Conservation (phyloP, 2,888 invertebrate species). For the Sesia bembeciformis region DNA sequence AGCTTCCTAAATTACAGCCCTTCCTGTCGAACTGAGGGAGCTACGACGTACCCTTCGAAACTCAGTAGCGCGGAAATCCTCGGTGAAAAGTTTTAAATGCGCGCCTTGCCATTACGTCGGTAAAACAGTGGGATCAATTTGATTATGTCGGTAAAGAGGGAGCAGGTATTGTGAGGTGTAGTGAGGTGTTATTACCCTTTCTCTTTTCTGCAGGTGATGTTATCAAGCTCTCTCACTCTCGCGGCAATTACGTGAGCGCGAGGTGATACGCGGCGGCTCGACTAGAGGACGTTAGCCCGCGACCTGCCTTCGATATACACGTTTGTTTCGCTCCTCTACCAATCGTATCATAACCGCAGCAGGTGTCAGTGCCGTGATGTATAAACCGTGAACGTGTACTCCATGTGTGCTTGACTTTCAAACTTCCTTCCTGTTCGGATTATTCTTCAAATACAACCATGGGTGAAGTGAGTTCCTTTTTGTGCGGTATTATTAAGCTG, state of each 20-base stretch:
- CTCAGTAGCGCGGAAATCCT: conserved; percentile 58
- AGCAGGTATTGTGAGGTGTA: conserved; percentile 47
- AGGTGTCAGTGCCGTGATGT: conserved; percentile 55
- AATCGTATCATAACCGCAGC: conserved; percentile 27
- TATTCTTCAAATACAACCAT: conserved; percentile 40
- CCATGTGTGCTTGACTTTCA: conserved; percentile 22
- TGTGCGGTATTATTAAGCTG: conserved; percentile 3
- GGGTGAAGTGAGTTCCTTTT: conserved; percentile 60
- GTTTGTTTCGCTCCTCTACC: conserved; percentile 16
- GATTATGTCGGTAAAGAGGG: conserved; percentile 34
- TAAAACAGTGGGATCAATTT: conserved; percentile 21
- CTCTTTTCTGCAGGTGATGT: conserved; percentile 44
- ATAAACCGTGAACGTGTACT: conserved; percentile 49
- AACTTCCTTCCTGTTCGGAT: conserved; percentile 26
- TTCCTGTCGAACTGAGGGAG: not conserved
- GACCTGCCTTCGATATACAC: conserved; percentile 42
- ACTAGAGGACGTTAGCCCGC: conserved; percentile 54
- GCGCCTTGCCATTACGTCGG: conserved; percentile 20
- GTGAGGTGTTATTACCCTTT: conserved; percentile 26
- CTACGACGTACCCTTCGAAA: conserved; percentile 22
- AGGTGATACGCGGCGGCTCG: conserved; percentile 14
- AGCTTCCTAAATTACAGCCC: not conserved
- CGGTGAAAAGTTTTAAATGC: conserved; percentile 8
- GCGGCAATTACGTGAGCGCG: conserved; percentile 34
- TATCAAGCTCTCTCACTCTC: conserved; percentile 41